These are phyloP conservation scores for Eupleurogrammus muticus DNA, from an alignment of 2,797 vertebrate species.

Conservation along the genomic window DNA sequence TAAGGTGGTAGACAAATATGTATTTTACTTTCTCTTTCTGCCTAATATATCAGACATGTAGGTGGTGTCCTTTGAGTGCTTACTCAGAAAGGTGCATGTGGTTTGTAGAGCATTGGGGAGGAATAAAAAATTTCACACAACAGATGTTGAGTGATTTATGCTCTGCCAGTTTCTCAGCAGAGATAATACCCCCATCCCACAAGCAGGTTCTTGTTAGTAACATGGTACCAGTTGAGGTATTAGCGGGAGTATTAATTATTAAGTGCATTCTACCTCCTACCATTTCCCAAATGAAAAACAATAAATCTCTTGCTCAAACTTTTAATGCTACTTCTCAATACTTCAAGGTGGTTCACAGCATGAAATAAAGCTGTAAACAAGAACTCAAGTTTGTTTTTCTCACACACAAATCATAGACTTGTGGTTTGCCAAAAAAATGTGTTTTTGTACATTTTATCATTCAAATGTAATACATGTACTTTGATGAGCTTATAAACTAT, in stretches of 20 bases:
- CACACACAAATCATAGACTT: neutral
- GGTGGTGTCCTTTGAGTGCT: constrained; percentile 7
- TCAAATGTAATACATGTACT: neutral
- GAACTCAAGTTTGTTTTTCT: neutral
- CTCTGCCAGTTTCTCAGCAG: constrained; percentile 30
- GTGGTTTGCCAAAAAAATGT: neutral
- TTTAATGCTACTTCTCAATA: neutral
- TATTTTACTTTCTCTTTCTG: constrained; percentile 13
- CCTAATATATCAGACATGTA: constrained; percentile 21
- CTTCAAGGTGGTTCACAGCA: neutral
- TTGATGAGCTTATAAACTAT: too few relatives aligned
- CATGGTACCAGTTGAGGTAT: neutral
- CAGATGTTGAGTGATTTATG: constrained; percentile 61
- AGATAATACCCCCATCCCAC: constrained; percentile 3
- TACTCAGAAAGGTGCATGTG: constrained; percentile 26
- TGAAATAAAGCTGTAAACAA: neutral
- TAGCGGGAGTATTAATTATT: neutral
- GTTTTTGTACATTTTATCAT: neutral
- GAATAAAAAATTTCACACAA: constrained; percentile 14
- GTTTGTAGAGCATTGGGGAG: constrained; percentile 25
- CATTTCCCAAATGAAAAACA: neutral
- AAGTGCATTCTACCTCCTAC: neutral
- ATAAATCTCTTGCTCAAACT: neutral
- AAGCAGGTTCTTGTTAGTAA: constrained; percentile 30
- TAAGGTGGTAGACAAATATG: constrained; percentile 6